Base-by-base conservation (phyloP, 2,797 vertebrate genomes). In the Crypturellus tataupa region DNA sequence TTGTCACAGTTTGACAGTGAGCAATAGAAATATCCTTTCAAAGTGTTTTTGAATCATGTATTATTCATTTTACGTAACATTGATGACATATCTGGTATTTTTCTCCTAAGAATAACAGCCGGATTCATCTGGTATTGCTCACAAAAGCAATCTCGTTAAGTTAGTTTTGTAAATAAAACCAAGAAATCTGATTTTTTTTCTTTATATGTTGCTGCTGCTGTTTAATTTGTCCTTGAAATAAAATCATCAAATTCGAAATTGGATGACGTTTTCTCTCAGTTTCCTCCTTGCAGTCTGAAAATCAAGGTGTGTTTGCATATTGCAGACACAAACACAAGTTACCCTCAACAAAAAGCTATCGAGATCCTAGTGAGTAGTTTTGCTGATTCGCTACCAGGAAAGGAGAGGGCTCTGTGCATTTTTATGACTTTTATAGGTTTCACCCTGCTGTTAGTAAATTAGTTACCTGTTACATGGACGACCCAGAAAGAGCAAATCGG, bases 71-170 rank as follows among this genome's bases (percentile, higher is more conserved):
- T 91, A 53, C 51, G 18, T 91, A 23, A 64, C 68, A 49, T 80
- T 86, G 84, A 77, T 93, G 80, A 27, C 47, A 73, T 95, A 93
- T 75, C 95, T 96, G 85, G 18, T 93, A 89, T 89, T 95, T 95
- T 86, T 90, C 23, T 93, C 6, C 53, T 46, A 1, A 64, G 56
- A 91, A 68, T 80, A 91, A 76, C 37, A 93, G 53, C 31, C 71
- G 84, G 79, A 91, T 91, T 68, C 71, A 31, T 92, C 71, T 96
- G 94, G 75, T 51, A 59, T 80, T 82, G 40, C 82, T 93, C n/a
- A 75, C 10, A 25, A 42, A 56, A 90, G 56, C 81, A 80, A 88
- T 84, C 8, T 58, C 71, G 25, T 89, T 92, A 91, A 80, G 46
- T 92, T 49, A 67, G 6, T 85, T 87, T 87, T 81, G 6, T 42